Evolutionary conservation across 2,888 invertebrate genomes (phyloP).

Genomic region (Blomia tropicalis): DNA sequence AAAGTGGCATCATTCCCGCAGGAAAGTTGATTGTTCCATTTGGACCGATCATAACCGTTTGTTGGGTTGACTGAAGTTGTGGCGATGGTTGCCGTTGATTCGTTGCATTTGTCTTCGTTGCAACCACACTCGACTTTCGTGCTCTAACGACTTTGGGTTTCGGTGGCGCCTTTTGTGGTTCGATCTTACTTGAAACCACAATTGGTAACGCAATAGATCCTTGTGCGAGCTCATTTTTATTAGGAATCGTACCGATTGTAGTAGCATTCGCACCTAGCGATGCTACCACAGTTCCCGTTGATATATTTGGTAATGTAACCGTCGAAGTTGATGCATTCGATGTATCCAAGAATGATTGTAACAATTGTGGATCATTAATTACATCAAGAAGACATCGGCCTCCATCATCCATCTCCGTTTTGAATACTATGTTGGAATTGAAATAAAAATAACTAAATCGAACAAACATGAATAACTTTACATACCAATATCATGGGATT

Average conservation of each 20-base stretch:
- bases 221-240: constrained; percentile 2
- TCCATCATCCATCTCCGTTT: constrained; percentile 34
- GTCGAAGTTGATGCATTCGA: background rate
- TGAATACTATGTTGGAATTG: background rate
- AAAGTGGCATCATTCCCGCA: constrained; percentile 17
- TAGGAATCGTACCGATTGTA: background rate
- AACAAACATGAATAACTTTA: background rate
- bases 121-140: background rate
- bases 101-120: background rate
- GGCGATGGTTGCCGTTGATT: background rate
- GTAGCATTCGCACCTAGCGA: background rate
- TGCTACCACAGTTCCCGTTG: background rate
- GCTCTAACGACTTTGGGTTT: background rate
- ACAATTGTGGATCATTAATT: constrained; percentile 34
- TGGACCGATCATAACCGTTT: constrained; percentile 15
- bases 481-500: background rate
- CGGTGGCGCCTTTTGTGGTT: background rate
- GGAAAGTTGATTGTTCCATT: too few relatives aligned
- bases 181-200: background rate
- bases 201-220: constrained; percentile 17
- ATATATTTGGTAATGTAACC: background rate
- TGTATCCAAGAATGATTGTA: constrained; percentile 33
- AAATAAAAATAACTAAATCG: background rate
- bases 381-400: constrained; percentile 35
- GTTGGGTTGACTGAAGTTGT: constrained; percentile 5